Base-by-base conservation (phyloP, 2,888 invertebrate species). In the Acanthosepion esculentum region DNA sequence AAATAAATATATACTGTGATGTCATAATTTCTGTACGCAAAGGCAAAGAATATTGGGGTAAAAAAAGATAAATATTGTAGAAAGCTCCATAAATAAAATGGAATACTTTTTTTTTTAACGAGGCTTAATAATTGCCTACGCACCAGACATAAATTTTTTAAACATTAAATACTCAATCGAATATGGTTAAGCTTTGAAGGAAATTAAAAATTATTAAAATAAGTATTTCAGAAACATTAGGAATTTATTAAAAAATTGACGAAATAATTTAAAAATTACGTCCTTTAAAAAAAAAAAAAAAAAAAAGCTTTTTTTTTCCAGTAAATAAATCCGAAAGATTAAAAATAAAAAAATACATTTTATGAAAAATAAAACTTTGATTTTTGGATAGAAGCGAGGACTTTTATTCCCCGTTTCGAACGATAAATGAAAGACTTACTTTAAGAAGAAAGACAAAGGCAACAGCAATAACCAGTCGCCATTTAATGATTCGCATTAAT, bases 401-500 rank as follows among this genome's bases (percentile, higher is more conserved):
- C 12, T n/a, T 78, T 78, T 78, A n/a, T 33, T n/a, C 12, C n/a
- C n/a, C n/a, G 15, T n/a, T 78, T 78, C 78, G 78, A 78, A 78
- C 12, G 5, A 78, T 78, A n/a, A 78, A 78, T 78, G 12, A 78
- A 78, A 78, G 78, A 78, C 78, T 78, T 78, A 78, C 78, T 78
- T 78, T 78, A 78, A 78, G 78, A 78, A 78, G 78, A 78, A 78
- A 33, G 12, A 78, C n/a, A 15, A 78, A 78, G 29, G 78, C 78
- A 78, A 78, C 78, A 78, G n/a, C 33, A n/a, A 78, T 29, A 78
- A 78, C 29, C 78, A 78, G n/a, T 78, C 78, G 78, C n/a, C n/a
- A 78, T 78, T 78, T n/a, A 78, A 78, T 33, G 78, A 78, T 78
- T 78, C n/a, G 78, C 78, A 78, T 78, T 78, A 78, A 78, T 78